Evolutionary conservation across 2,797 vertebrate species (phyloP).

Genomic region (Characodon lateralis): DNA sequence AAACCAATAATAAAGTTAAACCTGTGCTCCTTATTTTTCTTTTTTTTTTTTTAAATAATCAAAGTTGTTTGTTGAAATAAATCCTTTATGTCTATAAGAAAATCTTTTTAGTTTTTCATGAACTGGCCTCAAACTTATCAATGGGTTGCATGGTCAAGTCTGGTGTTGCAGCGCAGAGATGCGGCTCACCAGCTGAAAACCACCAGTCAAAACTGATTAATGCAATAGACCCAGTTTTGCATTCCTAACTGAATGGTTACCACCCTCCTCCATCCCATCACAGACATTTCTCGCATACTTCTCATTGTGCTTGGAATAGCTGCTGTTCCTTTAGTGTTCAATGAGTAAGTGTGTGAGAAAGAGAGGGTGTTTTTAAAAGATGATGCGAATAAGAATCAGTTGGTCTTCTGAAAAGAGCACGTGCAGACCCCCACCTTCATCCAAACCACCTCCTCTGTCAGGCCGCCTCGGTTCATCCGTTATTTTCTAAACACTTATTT

Average conservation of each 20-base stretch:
- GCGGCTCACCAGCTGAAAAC: slow-evolving; percentile 23
- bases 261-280: slow-evolving; percentile 57
- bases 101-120: not conserved
- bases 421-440: not conserved
- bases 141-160: not conserved
- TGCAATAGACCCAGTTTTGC: slow-evolving; percentile 44
- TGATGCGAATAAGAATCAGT: slow-evolving; percentile 19
- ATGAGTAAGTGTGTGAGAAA: slow-evolving; percentile 17
- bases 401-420: not conserved
- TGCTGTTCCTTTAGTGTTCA: slow-evolving; percentile 51
- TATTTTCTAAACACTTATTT: slow-evolving; percentile 22
- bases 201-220: slow-evolving; percentile 44
- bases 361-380: not conserved
- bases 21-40: not conserved
- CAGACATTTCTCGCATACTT: slow-evolving; percentile 68
- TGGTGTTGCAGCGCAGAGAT: slow-evolving; percentile 6
- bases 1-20: not conserved
- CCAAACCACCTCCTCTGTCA: not conserved
- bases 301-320: slow-evolving; percentile 66
- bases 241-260: slow-evolving; percentile 40
- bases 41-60: no score
- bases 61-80: not conserved
- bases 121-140: not conserved
- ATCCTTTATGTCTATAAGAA: not conserved
- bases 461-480: slow-evolving; percentile 6